Evolutionary conservation across 2,113 vertebrate species (phyloP).

Genomic region (Eolophus roseicapilla): DNA sequence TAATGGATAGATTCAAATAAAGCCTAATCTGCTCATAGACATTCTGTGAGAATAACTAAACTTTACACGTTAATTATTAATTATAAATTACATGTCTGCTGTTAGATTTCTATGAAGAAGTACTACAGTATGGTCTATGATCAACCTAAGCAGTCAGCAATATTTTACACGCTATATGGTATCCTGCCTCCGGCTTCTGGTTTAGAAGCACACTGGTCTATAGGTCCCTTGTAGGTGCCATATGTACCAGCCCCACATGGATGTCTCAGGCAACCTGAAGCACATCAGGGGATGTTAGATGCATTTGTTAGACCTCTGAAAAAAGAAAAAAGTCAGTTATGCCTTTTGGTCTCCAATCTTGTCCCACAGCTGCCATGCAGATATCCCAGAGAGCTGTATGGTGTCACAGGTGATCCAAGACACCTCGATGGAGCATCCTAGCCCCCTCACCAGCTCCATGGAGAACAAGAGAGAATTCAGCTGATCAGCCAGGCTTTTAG

Average conservation of each 20-base stretch:
- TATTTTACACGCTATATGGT: neutral
- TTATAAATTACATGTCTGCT: neutral
- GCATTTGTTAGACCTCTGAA: neutral
- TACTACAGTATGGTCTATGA: neutral
- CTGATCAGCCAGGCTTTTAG: neutral
- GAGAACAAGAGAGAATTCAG: neutral
- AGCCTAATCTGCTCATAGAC: neutral
- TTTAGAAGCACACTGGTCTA: neutral
- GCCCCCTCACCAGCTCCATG: neutral
- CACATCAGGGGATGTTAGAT: neutral
- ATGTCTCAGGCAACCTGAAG: neutral
- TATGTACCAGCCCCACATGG: neutral
- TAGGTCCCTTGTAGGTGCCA: neutral
- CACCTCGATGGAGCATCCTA: neutral
- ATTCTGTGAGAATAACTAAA: neutral
- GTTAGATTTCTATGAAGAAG: neutral
- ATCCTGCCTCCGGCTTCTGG: neutral
- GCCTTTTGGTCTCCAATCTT: neutral
- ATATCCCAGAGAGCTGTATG: neutral
- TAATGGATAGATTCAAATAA: neutral
- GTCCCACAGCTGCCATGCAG: neutral
- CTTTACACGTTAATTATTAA: neutral
- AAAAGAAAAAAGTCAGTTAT: neutral
- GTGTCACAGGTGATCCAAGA: neutral
- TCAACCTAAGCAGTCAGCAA: neutral